phyloP scores from a whole-genome alignment of 2,797 vertebrate species.

The Rhynchonycteris naso region DNA sequence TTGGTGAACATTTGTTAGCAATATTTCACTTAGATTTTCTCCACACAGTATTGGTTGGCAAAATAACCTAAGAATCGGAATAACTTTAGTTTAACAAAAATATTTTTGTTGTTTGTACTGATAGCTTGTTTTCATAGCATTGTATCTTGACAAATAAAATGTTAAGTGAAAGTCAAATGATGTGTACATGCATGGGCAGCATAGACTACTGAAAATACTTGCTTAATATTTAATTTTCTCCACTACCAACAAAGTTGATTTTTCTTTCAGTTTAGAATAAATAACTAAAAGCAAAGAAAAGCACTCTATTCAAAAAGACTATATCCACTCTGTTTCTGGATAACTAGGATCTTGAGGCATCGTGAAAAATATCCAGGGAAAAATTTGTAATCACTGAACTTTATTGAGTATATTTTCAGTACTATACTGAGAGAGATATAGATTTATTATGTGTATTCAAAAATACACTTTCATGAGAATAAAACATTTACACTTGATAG shows the following conservation, averaged over 20 bases:
- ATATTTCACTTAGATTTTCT: conserved; percentile 7
- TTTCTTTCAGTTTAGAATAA: background rate
- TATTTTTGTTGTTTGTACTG: conserved; percentile 18
- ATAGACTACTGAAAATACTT: conserved; percentile 52
- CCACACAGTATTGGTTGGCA: background rate
- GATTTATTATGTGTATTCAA: background rate
- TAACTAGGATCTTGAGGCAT: conserved; percentile 21
- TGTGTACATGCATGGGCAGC: conserved; percentile 52
- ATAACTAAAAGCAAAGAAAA: background rate
- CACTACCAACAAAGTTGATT: background rate
- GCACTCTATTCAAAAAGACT: conserved; percentile 7
- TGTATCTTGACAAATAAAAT: conserved; percentile 70
- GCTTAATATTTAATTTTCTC: conserved; percentile 63
- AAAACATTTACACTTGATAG: background rate
- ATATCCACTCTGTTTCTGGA: background rate
- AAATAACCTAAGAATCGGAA: conserved; percentile 45
- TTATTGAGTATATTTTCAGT: background rate
- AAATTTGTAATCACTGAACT: background rate
- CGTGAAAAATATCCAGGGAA: background rate
- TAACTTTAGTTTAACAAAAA: conserved; percentile 54
- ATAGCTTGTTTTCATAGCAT: conserved; percentile 33
- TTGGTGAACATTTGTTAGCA: conserved; percentile 3
- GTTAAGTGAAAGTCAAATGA: conserved; percentile 57
- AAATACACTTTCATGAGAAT: background rate
- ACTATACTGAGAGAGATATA: background rate